Evolutionary conservation across 2,797 vertebrate species (phyloP).

Genomic region (Melanogrammus aeglefinus): DNA sequence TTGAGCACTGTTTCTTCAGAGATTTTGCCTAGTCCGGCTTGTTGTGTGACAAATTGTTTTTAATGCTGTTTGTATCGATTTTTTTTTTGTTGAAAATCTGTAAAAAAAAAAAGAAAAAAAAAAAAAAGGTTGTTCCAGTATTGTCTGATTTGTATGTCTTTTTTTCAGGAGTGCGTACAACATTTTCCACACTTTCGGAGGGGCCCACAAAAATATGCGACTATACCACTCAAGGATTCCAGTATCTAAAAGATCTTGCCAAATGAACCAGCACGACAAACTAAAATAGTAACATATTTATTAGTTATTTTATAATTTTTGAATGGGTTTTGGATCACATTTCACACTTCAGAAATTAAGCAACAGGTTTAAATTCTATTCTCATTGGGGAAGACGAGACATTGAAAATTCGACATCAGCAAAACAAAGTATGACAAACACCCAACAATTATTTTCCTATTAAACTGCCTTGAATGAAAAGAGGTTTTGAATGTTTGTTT

Average conservation of each 20-base stretch:
- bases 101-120: background rate
- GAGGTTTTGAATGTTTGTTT: constrained; percentile 7
- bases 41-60: background rate
- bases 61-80: background rate
- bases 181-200: constrained; percentile 81
- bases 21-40: background rate
- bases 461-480: constrained; percentile 16
- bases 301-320: constrained; percentile 48
- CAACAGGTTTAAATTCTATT: constrained; percentile 30
- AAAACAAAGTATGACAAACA: background rate
- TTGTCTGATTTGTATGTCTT: background rate
- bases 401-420: constrained; percentile 11
- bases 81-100: background rate
- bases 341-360: constrained; percentile 40
- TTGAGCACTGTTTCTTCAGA: background rate
- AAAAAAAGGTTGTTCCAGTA: background rate
- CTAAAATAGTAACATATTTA: constrained; percentile 27
- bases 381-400: constrained; percentile 36
- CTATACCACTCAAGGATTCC: constrained; percentile 79
- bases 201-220: constrained; percentile 80
- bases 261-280: constrained; percentile 71
- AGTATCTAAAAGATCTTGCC: constrained; percentile 80
- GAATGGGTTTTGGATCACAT: constrained; percentile 24
- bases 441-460: background rate
- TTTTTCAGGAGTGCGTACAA: constrained; percentile 79